Conservation (phyloP, 2,888 invertebrate species). For the Polydrusus tereticollis region DNA sequence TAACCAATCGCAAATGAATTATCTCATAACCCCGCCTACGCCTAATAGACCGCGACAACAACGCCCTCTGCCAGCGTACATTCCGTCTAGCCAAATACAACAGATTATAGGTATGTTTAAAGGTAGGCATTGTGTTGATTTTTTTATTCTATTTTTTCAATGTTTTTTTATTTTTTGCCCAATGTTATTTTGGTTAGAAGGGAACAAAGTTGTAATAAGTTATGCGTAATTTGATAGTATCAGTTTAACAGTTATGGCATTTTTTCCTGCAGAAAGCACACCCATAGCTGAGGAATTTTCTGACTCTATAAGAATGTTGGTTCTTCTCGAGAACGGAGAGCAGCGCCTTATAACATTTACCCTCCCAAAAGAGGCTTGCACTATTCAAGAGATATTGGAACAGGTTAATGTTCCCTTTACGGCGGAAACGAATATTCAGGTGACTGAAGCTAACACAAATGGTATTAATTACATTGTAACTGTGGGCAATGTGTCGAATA, state of each 20-base stretch:
- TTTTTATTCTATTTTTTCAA: not conserved
- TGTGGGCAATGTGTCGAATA: constrained; percentile 68
- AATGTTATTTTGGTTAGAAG: not conserved
- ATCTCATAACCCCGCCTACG: constrained; percentile 59
- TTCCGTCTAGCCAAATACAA: constrained; percentile 63
- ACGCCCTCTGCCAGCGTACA: constrained; percentile 60
- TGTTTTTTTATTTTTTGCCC: not conserved
- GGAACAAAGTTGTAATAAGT: no score
- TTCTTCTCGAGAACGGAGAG: constrained; percentile 82
- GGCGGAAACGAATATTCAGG: constrained; percentile 79
- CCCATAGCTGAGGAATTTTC: constrained; percentile 70
- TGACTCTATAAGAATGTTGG: constrained; percentile 84
- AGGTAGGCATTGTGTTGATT: constrained; percentile 22
- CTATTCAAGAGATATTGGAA: constrained; percentile 84
- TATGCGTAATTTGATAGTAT: no score
- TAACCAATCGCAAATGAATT: constrained; percentile 56
- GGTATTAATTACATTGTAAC: constrained; percentile 87
- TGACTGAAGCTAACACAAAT: constrained; percentile 79
- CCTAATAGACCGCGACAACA: constrained; percentile 54
- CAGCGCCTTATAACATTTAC: constrained; percentile 87
- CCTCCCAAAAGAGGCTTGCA: constrained; percentile 84
- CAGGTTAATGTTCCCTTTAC: constrained; percentile 82
- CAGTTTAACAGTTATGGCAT: no score
- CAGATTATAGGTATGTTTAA: constrained; percentile 62
- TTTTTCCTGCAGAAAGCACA: constrained; percentile 62